Evolutionary conservation across 1,140 invertebrate species (phyloP).

Genomic region (Chrysoperla carnea): DNA sequence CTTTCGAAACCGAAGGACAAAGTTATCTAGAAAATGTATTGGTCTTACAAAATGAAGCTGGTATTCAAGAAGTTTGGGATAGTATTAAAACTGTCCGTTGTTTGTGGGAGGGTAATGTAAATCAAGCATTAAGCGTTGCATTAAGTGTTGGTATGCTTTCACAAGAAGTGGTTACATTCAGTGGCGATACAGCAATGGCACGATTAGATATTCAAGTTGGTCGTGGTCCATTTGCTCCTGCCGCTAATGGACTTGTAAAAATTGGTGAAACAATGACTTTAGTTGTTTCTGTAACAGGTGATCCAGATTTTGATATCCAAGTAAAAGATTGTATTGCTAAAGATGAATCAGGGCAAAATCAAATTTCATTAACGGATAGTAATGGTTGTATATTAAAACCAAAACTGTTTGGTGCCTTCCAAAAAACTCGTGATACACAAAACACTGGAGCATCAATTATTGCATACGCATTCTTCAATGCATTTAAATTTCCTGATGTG

Average conservation of each 20-base stretch:
- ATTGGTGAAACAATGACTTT: conserved; percentile 71
- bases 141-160: conserved; percentile 64
- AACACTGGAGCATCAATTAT: conserved; percentile 50
- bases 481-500: conserved; percentile 77
- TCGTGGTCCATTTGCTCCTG: conserved; percentile 54
- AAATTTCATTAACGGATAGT: conserved; percentile 52
- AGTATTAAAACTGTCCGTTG: conserved; percentile 58
- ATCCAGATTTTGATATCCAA: conserved; percentile 61
- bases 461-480: conserved; percentile 65
- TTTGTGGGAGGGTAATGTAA: conserved; percentile 64
- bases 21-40: conserved; percentile 67
- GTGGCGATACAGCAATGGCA: conserved; percentile 64
- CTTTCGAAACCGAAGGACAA: conserved; percentile 52
- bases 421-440: conserved; percentile 56
- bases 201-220: conserved; percentile 64
- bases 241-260: conserved; percentile 59
- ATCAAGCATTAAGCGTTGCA: conserved; percentile 52
- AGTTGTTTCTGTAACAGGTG: conserved; percentile 63
- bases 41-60: conserved; percentile 62
- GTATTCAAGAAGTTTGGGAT: conserved; percentile 71
- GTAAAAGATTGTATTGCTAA: conserved; percentile 59
- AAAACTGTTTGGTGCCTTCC: conserved; percentile 66
- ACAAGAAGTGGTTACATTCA: conserved; percentile 64
- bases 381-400: conserved; percentile 65
- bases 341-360: conserved; percentile 42